A percentile compares a stretch with the other conserved stretches of the same genome.
Conservation (phyloP, 2,888 invertebrate species). For the Trisateles emortualis region DNA sequence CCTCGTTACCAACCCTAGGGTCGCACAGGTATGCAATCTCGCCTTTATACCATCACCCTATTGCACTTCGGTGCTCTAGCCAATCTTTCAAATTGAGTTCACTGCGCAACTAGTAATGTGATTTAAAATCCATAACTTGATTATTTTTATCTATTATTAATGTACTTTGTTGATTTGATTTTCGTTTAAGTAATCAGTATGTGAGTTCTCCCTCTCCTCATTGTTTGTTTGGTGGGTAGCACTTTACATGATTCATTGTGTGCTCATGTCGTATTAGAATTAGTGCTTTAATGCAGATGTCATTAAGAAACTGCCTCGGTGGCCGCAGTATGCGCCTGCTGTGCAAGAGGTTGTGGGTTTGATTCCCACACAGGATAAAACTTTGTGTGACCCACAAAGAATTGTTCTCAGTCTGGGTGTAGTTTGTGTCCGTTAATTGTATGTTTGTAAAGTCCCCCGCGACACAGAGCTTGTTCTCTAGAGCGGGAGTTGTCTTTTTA, state of each 20-base stretch:
- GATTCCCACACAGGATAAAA: no score
- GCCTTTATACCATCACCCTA: conserved; percentile 73
- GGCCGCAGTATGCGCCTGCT: no score
- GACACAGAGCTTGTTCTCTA: no score
- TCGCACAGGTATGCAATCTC: conserved; percentile 78
- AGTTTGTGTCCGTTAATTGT: no score
- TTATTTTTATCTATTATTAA: conserved; percentile 44
- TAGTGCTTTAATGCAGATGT: neutral
- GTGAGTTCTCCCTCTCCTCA: neutral
- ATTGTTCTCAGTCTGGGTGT: no score
- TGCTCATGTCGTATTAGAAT: neutral
- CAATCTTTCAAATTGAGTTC: conserved; percentile 63
- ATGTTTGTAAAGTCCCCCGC: no score
- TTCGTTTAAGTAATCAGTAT: conserved; percentile 23
- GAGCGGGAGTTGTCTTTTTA: no score
- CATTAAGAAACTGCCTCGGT: no score
- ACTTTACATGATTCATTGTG: neutral
- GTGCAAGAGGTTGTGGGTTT: no score
- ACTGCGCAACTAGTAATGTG: conserved; percentile 43
- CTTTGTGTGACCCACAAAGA: no score
- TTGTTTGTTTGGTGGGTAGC: neutral
- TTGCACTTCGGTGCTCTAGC: conserved; percentile 68
- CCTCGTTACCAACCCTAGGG: conserved; percentile 59
- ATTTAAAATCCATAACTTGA: conserved; percentile 43
- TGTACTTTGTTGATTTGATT: conserved; percentile 35